Base-by-base conservation (phyloP, 2,888 invertebrate species). In the Metallyticus violacea region DNA sequence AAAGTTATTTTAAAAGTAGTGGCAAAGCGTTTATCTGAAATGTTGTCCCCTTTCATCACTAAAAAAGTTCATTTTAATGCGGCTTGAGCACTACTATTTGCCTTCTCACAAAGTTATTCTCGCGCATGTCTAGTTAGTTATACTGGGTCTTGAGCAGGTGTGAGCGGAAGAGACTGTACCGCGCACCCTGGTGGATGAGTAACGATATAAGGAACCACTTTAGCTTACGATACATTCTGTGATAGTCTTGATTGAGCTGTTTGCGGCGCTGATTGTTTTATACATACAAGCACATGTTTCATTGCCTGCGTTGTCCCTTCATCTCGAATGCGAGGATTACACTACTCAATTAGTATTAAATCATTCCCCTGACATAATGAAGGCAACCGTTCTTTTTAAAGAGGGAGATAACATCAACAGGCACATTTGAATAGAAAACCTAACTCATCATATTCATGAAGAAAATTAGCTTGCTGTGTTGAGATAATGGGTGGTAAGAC, bases 331-430 rank as follows among this genome's bases (percentile, higher is more conserved):
- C 77, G 80, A 77, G 77, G 77, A 81, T 85, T 87, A 85, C 77
- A n/a, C 25, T 77, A 85, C 27, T 87, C 87, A 85, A 86, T 87
- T 87, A 87, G 87, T 82, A 78, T 83, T 87, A 87, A 87, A 87
- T 87, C 87, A 85, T 87, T 78, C 78, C 6, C 26, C 40, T 62
- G 40, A 62, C 40, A 62, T 62, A 62, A 62, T 62, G 40, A 62
- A 62, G 40, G 40, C 15, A 62, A 62, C 40, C 40, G 40, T 62
- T 62, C 40, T 62, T 15, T 62, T 62, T 62, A 62, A 62, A 62
- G 40, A 62, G 9, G 40, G 40, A 62, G 40, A 62, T 62, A 62
- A 62, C 40, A 62, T 62, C 40, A 62, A 62, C 40, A 62, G 40
- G 40, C 40, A 15, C 40, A 62, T 62, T 62, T 62, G 40, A 62